phyloP scores from a whole-genome alignment of 2,113 vertebrate species.

The Festucalex cinctus region DNA sequence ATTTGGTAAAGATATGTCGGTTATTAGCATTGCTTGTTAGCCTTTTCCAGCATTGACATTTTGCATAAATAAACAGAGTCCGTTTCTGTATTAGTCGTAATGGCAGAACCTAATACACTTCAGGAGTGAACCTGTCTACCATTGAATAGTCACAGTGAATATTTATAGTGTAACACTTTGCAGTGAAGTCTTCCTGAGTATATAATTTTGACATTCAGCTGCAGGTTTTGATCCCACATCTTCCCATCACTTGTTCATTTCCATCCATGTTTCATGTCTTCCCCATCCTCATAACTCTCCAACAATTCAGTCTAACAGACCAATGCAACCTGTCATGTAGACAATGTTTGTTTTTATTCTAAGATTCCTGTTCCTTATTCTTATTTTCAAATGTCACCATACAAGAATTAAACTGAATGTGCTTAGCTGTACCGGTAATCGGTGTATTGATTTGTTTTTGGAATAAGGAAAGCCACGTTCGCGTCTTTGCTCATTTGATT shows the following conservation, averaged over 20 bases:
- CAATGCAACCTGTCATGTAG: not conserved
- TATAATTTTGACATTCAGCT: constrained; percentile 15
- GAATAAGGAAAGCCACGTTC: not conserved
- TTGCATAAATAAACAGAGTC: not conserved
- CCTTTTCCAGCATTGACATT: not conserved
- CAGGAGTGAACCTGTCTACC: not conserved
- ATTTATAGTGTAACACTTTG: not conserved
- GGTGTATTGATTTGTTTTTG: not conserved
- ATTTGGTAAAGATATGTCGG: not conserved
- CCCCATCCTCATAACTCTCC: not conserved
- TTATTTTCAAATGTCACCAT: no score
- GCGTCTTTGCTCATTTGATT: not conserved
- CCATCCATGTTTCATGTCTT: constrained; percentile 17
- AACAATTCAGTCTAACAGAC: not conserved
- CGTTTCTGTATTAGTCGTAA: not conserved
- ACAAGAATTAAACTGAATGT: not conserved
- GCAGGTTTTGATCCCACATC: constrained; percentile 9
- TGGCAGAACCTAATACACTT: not conserved
- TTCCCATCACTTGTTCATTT: constrained; percentile 5
- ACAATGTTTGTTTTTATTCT: not conserved
- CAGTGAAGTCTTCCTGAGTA: constrained; percentile 3
- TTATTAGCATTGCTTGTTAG: no score
- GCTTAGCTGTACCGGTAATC: not conserved
- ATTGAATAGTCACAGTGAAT: not conserved
- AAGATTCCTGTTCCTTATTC: not conserved